Evolutionary conservation across 2,888 invertebrate species (phyloP).

Genomic region (Leptopterna dolabrata): DNA sequence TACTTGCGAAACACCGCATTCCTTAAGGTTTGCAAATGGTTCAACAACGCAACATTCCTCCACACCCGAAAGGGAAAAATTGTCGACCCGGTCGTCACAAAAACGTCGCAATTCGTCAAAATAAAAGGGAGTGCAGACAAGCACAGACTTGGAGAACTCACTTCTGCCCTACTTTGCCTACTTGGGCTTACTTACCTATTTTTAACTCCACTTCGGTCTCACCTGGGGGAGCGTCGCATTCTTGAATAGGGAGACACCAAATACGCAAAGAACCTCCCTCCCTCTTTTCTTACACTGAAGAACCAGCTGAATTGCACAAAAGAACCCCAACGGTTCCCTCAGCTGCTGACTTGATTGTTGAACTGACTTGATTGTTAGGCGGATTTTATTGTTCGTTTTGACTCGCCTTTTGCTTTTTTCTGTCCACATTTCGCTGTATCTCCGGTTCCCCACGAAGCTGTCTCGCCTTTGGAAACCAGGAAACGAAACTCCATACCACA

Average conservation of each 20-base stretch:
- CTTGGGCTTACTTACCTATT: neutral
- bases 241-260: neutral
- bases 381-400: slow-evolving; percentile 4
- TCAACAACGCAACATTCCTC: too few species aligned
- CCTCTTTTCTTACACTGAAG: neutral
- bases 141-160: neutral
- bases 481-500: neutral
- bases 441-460: neutral
- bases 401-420: neutral
- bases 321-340: neutral
- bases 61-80: too few species aligned
- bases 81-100: too few species aligned
- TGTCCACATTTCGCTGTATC: neutral
- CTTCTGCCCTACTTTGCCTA: neutral
- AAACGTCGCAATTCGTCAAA: too few species aligned
- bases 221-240: neutral
- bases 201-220: neutral
- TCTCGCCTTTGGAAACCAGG: neutral
- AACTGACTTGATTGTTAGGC: neutral
- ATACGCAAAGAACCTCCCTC: neutral
- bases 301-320: slow-evolving; percentile 4
- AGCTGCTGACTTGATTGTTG: slow-evolving; percentile 13
- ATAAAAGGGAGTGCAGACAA: neutral
- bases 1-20: too few species aligned
- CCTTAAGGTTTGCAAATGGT: too few species aligned